A percentile compares a stretch with the other conserved stretches of the same genome.
These are phyloP conservation scores for Mus pahari DNA, from an alignment of 2,113 vertebrate genomes.

Conservation along the genomic window DNA sequence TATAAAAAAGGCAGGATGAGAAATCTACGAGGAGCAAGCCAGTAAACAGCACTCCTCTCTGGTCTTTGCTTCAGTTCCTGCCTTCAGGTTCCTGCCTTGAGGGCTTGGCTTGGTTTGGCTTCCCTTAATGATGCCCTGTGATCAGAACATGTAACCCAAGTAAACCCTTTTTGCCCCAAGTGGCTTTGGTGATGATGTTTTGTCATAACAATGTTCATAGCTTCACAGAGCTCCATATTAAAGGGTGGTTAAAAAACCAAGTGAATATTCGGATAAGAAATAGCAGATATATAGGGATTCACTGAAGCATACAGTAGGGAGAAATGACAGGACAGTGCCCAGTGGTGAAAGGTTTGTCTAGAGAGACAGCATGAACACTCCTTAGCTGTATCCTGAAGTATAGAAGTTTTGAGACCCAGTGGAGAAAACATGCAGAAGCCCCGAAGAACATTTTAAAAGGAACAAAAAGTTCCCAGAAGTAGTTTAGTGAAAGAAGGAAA, in stretches of 20 bases:
- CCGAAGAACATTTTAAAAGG: neutral
- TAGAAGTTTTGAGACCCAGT: neutral
- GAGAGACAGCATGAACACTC: neutral
- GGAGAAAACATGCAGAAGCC: neutral
- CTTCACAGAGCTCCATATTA: neutral
- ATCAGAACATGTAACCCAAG: neutral
- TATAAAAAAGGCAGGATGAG: neutral
- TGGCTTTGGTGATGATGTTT: neutral
- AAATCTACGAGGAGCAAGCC: neutral
- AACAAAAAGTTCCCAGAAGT: neutral
- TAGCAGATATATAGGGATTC: neutral
- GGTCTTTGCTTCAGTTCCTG: neutral
- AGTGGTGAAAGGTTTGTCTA: neutral
- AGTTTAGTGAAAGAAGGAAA: neutral
- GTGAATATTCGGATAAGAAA: neutral
- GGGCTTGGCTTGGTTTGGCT: neutral
- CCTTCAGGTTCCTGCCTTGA: neutral
- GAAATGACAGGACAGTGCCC: neutral
- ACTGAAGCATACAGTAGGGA: neutral
- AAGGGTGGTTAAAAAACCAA: neutral
- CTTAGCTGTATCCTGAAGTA: neutral
- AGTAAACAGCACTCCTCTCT: neutral
- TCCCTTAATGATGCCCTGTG: neutral
- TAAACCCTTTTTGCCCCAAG: neutral
- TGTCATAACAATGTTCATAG: neutral